Base-by-base conservation (phyloP, 2,888 invertebrate genomes). In the Tenthredo notha region DNA sequence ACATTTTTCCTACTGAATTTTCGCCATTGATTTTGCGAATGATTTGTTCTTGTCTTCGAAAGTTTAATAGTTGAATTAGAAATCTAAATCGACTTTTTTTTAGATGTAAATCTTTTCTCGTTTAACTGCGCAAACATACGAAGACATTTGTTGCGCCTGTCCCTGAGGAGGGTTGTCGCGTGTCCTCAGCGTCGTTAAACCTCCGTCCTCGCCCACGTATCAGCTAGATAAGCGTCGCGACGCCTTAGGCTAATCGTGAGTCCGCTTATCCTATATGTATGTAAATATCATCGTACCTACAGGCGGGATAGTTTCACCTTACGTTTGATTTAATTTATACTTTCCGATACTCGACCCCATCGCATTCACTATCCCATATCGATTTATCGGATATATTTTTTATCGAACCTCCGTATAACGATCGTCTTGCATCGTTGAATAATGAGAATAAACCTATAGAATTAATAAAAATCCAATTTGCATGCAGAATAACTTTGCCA, bases 161-260 rank as follows among this genome's bases (percentile, higher is more conserved):
- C 80, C 61, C 80, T 61, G 61, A 54, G 77, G 80, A 80, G 80
- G 80, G 80, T 80, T 80, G 80, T 80, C 80, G 80, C 80, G 58
- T 80, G 80, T 80, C 80, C 80, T 80, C 61, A 61, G 80, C 80
- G 61, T 80, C 80, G 80, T 80, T 80, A 80, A 61, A 61, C 80
- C 80, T 61, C 58, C 80, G 80, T 80, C 61, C 58, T 80, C 58
- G 80, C 37, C 58, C 61, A 61, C 37, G 80, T 40, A 80, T 33
- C 58, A 54, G 77, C 47, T 77, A 80, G 80, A 80, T 80, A 80
- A 80, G 80, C 80, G 80, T 80, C 80, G 58, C 78, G 54, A 80
- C 78, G 80, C 80, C 80, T 80, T 40, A 21, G 80, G 80, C 61
- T 80, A 80, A 80, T 80, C 80, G 80, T 37, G 37, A 80, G 37